Percentiles rank a stretch among this genome's conserved stretches.
phyloP scores from a whole-genome alignment of 2,888 invertebrate genomes.

The Cantharis flavilabris region DNA sequence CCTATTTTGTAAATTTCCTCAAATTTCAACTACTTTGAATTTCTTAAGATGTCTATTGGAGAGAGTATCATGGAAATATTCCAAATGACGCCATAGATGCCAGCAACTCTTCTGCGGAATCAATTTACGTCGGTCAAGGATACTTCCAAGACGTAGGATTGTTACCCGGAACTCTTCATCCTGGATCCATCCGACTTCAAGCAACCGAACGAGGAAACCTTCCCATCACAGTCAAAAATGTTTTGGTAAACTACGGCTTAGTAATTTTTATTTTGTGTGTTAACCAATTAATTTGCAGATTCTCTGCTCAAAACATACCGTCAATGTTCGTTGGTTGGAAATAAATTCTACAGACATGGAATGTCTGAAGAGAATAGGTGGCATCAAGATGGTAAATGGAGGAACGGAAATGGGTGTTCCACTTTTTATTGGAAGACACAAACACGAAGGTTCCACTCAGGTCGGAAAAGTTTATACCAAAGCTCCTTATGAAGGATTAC shows the following conservation, averaged over 20 bases:
- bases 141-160: background rate
- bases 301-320: background rate
- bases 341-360: background rate
- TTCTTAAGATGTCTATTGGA: background rate
- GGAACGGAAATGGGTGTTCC: background rate
- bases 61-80: background rate
- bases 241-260: background rate
- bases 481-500: background rate
- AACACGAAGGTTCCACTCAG: background rate
- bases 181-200: background rate
- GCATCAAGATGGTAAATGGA: background rate
- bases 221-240: background rate
- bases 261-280: background rate
- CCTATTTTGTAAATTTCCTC: background rate
- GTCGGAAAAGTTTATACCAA: background rate
- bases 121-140: background rate
- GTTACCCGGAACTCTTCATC: background rate
- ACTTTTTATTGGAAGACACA: background rate
- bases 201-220: background rate
- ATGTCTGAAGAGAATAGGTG: background rate
- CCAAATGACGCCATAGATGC: background rate
- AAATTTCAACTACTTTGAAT: background rate
- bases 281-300: background rate
- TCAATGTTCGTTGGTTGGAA: background rate
- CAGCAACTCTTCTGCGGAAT: no score